These are phyloP conservation scores for Adelphocoris suturalis DNA, from an alignment of 2,888 invertebrate genomes.

Conservation along the genomic window DNA sequence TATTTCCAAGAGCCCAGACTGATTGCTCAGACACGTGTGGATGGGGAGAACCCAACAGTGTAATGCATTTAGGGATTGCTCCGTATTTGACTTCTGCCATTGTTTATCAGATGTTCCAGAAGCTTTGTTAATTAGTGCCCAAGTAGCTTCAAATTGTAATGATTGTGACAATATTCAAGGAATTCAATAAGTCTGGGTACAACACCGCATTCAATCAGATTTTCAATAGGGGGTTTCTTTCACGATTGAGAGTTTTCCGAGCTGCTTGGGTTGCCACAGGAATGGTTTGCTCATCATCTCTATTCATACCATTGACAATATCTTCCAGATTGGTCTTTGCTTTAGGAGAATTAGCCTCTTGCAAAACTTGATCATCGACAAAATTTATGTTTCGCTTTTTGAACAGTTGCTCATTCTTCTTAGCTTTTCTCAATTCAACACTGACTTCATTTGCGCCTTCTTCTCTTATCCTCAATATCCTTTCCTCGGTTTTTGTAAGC, in stretches of 20 bases:
- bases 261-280: conserved; percentile 89
- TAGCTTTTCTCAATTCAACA: conserved; percentile 94
- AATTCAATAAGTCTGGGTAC: conserved; percentile 96
- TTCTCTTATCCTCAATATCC: conserved; percentile 89
- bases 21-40: conserved; percentile 91
- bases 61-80: conserved; percentile 91
- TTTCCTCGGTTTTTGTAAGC: conserved; percentile 90
- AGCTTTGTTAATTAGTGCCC: conserved; percentile 98
- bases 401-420: conserved; percentile 94
- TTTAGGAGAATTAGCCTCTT: conserved; percentile 79
- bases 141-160: conserved; percentile 96
- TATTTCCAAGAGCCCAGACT: conserved; percentile 99
- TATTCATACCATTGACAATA: conserved; percentile 86
- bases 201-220: conserved; percentile 95
- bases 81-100: conserved; percentile 90
- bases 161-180: conserved; percentile 80
- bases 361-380: conserved; percentile 80
- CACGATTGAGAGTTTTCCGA: conserved; percentile 93
- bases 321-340: conserved; percentile 81
- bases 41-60: conserved; percentile 84
- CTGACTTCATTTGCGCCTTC: conserved; percentile 93
- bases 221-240: conserved; percentile 99
- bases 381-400: conserved; percentile 91
- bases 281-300: conserved; percentile 82
- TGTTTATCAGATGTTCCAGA: conserved; percentile 95